A percentile compares a stretch with the other conserved stretches of the same genome.
Evolutionary conservation across 2,113 vertebrate genomes (phyloP).

Genomic region (Sarotherodon lohbergeri): DNA sequence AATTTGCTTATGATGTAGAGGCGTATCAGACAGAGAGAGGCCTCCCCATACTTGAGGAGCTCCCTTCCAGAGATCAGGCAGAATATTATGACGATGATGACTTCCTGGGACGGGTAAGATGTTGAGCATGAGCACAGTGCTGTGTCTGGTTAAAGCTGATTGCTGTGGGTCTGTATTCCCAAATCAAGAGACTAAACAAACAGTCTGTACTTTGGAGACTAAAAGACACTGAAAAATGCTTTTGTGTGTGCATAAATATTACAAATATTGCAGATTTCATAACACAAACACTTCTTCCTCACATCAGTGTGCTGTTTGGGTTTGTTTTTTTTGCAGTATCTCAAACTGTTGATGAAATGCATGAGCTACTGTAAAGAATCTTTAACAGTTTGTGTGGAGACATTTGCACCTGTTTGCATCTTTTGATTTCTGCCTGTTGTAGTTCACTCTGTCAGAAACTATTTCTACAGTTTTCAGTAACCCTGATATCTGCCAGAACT

Average conservation of each 20-base stretch:
- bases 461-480: too few relatives aligned
- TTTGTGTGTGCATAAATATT: background rate
- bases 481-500: too few relatives aligned
- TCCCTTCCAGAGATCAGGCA: conserved; percentile 61
- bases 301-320: background rate
- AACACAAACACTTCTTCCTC: background rate
- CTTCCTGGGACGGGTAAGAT: conserved; percentile 83
- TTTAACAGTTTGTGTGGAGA: background rate
- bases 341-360: background rate
- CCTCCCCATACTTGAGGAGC: conserved; percentile 75
- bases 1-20: conserved; percentile 70
- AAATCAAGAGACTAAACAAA: background rate
- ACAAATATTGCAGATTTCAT: background rate
- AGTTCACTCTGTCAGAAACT: conserved; percentile 2
- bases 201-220: background rate
- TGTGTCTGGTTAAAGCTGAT: background rate
- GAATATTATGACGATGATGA: conserved; percentile 73
- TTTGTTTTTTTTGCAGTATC: background rate
- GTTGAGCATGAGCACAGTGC: conserved; percentile 55
- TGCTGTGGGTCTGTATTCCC: conserved; percentile 11
- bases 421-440: conserved; percentile 12
- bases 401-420: background rate
- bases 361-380: background rate
- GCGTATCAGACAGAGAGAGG: conserved; percentile 37
- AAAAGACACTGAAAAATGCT: background rate